Conservation (phyloP, 2,797 vertebrate genomes). For the Nasua narica region DNA sequence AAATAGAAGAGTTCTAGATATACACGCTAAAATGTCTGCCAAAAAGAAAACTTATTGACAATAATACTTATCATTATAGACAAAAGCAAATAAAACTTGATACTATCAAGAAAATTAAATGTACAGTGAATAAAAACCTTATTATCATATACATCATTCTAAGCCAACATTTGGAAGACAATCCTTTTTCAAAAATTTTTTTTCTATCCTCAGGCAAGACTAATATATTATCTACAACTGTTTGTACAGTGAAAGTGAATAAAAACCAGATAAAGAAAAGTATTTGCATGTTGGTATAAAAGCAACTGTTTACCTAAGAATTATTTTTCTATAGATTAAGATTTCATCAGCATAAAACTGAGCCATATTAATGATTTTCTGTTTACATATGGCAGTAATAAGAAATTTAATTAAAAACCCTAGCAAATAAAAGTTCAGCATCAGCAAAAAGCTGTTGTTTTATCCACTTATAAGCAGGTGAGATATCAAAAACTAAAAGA, state of each 20-base stretch:
- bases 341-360: conserved; percentile 57
- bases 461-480: conserved; percentile 46
- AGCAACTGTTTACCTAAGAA: conserved; percentile 25
- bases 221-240: neutral
- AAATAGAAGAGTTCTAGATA: neutral
- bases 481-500: conserved; percentile 30
- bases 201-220: neutral
- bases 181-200: neutral
- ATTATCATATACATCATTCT: neutral
- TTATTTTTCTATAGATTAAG: neutral
- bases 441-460: conserved; percentile 39
- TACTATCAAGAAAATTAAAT: neutral
- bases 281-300: neutral
- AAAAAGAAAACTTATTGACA: neutral
- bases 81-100: neutral
- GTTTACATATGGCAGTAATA: conserved; percentile 51
- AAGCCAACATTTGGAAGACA: neutral
- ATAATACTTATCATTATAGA: neutral
- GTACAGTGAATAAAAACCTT: neutral
- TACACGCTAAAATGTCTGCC: neutral
- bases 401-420: conserved; percentile 67
- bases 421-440: conserved; percentile 53
- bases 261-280: neutral
- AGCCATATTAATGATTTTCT: conserved; percentile 53
- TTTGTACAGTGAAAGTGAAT: neutral